Evolutionary conservation across 2,113 vertebrate species (phyloP).

Genomic region (Castor canadensis): DNA sequence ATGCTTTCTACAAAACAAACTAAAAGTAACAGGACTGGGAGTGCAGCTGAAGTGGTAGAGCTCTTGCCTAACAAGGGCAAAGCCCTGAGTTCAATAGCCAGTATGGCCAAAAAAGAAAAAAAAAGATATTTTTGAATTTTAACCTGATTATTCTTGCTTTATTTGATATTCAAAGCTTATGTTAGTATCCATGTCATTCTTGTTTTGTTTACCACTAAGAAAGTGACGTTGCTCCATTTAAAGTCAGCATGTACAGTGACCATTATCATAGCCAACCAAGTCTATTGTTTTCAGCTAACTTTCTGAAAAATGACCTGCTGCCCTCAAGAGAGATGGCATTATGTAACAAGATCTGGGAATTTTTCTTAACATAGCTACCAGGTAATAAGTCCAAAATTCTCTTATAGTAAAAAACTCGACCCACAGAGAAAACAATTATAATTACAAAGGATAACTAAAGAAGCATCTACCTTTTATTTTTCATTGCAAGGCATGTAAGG

Average conservation of each 20-base stretch:
- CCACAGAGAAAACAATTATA: slow-evolving; percentile 15
- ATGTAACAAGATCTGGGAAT: slow-evolving; percentile 48
- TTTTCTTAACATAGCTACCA: slow-evolving; percentile 56
- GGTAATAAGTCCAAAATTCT: slow-evolving; percentile 60
- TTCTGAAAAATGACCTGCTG: slow-evolving; percentile 37
- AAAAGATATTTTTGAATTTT: slow-evolving; percentile 40
- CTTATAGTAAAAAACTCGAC: neutral
- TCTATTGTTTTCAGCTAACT: slow-evolving; percentile 63
- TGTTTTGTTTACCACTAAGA: slow-evolving; percentile 63
- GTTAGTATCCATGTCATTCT: neutral
- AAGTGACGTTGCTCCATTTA: neutral
- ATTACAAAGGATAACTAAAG: slow-evolving; percentile 33
- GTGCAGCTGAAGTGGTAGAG: no score
- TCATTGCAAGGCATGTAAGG: neutral
- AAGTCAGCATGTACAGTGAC: slow-evolving; percentile 36
- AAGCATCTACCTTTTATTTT: neutral
- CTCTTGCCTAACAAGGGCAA: no score
- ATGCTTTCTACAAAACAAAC: no score
- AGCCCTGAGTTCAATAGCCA: no score
- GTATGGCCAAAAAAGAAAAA: neutral
- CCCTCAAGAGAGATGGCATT: slow-evolving; percentile 51
- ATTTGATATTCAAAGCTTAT: slow-evolving; percentile 73
- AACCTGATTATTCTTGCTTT: slow-evolving; percentile 2
- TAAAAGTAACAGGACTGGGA: no score
- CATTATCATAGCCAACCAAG: slow-evolving; percentile 54